Conservation (phyloP, 2,888 invertebrate species). For the Schizaphis graminum region DNA sequence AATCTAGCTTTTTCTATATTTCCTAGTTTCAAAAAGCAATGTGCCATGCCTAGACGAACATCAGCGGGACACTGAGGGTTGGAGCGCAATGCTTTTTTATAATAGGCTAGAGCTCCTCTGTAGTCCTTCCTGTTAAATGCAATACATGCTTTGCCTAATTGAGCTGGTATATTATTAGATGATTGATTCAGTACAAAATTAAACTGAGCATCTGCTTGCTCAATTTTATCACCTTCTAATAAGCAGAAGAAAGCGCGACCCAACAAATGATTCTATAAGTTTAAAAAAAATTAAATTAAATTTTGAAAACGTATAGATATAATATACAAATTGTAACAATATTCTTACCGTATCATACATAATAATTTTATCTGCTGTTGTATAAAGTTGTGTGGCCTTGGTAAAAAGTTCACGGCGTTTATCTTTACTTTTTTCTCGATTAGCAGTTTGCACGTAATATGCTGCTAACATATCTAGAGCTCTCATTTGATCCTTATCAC, state of each 20-base stretch:
- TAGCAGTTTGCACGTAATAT: slow-evolving; percentile 96
- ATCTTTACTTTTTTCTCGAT: slow-evolving; percentile 94
- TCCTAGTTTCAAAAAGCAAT: slow-evolving; percentile 96
- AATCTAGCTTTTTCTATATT: slow-evolving; percentile 96
- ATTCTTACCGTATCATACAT: slow-evolving; percentile 95
- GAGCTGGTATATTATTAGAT: slow-evolving; percentile 95
- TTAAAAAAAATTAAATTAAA: too few species aligned
- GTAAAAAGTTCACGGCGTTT: slow-evolving; percentile 95
- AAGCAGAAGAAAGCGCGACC: slow-evolving; percentile 98
- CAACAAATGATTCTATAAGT: slow-evolving; percentile 93
- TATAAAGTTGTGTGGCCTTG: slow-evolving; percentile 95
- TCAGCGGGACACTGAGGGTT: slow-evolving; percentile 98
- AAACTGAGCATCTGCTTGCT: slow-evolving; percentile 99
- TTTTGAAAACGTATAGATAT: slow-evolving; percentile 68
- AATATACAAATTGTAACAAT: too few species aligned
- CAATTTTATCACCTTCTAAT: slow-evolving; percentile 98
- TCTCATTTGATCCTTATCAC: slow-evolving; percentile 97
- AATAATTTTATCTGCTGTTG: slow-evolving; percentile 98
- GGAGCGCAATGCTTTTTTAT: slow-evolving; percentile 95
- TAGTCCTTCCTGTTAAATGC: slow-evolving; percentile 98
- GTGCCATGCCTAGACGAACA: slow-evolving; percentile 96
- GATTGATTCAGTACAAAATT: slow-evolving; percentile 98
- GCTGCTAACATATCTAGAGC: slow-evolving; percentile 98
- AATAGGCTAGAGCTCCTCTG: slow-evolving; percentile 94
- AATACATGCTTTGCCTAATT: slow-evolving; percentile 98